Evolutionary conservation across 2,113 vertebrate species (phyloP), one percentile per base, ranked within the genome.

Genomic region (Panthera uncia): DNA sequence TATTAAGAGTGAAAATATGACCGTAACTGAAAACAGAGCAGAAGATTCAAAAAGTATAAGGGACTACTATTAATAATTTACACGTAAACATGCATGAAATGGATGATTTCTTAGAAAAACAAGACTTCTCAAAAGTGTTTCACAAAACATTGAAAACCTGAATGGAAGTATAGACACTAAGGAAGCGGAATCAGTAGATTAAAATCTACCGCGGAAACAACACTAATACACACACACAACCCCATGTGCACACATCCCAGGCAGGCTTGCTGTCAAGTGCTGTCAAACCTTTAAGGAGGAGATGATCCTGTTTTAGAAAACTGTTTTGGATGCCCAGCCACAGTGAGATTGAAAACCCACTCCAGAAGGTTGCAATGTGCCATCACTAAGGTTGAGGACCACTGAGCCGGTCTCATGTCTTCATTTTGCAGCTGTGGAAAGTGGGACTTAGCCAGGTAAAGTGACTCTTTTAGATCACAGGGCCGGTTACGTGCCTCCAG

Each of bases 211-310:
- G 5, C 25, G 52, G 61, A 73, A 95, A 82, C 15, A 69, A 27
- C 18, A 88, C 8, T 31, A 63, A 19, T 41, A 80, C 68, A 76
- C 5, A 61, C 69, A 83, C 50, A 65, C 25, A 89, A 80, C 78
- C 1, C 61, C 38, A 36, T 38, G 57, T 36, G 12, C n/a, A 88
- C 18, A 63, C 13, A 92, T 73, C 27, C 27, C 57, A 50, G 31
- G 45, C 45, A 88, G 31, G 73, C 96, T 82, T 82, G 50, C 9
- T 31, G 23, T 82, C 38, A 61, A 61, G 16, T 94, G 87, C 23
- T 94, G 38, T 48, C 45, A 96, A 52, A 90, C 10, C 33, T 66
- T 97, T 57, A 94, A 73, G 55, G 74, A 92, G 81, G 36, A 85
- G 1, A 76, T 85, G n/a, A 89, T 33, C 8, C 3, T 91, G 5